Conservation (phyloP, 1,140 invertebrate genomes). For the Periplaneta americana region DNA sequence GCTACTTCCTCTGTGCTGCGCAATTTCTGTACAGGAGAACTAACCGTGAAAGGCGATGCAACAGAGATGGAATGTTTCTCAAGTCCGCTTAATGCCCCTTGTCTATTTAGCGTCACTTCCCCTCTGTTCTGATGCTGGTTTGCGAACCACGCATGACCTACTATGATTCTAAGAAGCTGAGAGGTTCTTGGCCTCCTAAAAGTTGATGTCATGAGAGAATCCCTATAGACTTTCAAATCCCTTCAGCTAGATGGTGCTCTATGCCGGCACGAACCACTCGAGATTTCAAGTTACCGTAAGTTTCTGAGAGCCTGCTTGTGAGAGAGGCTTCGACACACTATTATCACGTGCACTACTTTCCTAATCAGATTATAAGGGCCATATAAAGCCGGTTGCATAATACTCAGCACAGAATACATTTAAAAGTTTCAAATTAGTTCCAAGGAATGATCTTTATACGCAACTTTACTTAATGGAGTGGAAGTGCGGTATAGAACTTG, state of each 20-base stretch:
- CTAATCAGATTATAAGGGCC: neutral
- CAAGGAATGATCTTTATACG: neutral
- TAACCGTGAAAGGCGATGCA: too few relatives aligned
- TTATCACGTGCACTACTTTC: neutral
- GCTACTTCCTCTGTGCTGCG: too few relatives aligned
- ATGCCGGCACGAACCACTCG: neutral
- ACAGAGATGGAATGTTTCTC: too few relatives aligned
- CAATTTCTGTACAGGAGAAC: too few relatives aligned
- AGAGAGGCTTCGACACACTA: neutral
- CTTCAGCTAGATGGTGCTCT: neutral
- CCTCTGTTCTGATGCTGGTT: neutral
- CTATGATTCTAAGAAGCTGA: neutral
- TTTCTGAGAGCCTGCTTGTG: neutral
- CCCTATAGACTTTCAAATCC: neutral
- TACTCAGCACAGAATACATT: neutral
- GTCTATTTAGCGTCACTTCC: too few relatives aligned
- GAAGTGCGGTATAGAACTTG: neutral
- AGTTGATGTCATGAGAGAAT: neutral
- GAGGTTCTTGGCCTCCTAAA: neutral
- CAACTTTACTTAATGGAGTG: neutral
- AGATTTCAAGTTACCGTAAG: neutral
- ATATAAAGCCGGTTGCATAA: neutral
- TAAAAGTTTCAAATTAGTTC: neutral
- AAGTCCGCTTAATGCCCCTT: too few relatives aligned
- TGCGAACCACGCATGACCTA: neutral